These are phyloP conservation scores for Malurus elegans DNA, from an alignment of 2,113 vertebrate genomes.

Conservation along the genomic window DNA sequence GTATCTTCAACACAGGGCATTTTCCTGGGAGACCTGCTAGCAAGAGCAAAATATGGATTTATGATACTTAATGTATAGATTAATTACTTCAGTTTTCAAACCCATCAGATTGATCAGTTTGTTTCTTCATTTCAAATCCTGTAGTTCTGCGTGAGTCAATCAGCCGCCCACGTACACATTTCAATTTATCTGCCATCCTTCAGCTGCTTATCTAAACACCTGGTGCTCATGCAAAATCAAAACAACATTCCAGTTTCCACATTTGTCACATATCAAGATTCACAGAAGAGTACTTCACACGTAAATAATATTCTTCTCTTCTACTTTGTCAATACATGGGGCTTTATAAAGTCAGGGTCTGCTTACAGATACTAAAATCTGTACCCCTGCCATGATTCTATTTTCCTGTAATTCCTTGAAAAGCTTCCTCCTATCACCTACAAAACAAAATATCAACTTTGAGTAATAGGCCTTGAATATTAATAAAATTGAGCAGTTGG, in stretches of 20 bases:
- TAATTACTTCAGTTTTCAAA: neutral
- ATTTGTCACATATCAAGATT: neutral
- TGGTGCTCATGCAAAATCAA: neutral
- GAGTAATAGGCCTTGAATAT: neutral
- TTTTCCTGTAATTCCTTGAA: neutral
- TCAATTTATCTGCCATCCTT: neutral
- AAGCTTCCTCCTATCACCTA: neutral
- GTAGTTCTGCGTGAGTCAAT: neutral
- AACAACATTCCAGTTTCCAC: neutral
- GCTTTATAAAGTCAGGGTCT: neutral
- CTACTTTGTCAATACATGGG: neutral
- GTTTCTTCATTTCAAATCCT: neutral
- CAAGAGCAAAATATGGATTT: neutral
- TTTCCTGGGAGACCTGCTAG: neutral
- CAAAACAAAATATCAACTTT: neutral
- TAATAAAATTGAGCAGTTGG: neutral
- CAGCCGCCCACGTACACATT: neutral
- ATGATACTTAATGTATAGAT: neutral
- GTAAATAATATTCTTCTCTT: neutral
- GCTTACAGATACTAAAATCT: neutral
- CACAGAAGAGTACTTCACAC: neutral
- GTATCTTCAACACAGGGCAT: neutral
- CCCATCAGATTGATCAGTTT: neutral
- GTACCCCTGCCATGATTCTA: neutral
- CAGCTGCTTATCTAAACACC: neutral